Conservation (phyloP, 2,797 vertebrate genomes). For the Malurus leucopterus region DNA sequence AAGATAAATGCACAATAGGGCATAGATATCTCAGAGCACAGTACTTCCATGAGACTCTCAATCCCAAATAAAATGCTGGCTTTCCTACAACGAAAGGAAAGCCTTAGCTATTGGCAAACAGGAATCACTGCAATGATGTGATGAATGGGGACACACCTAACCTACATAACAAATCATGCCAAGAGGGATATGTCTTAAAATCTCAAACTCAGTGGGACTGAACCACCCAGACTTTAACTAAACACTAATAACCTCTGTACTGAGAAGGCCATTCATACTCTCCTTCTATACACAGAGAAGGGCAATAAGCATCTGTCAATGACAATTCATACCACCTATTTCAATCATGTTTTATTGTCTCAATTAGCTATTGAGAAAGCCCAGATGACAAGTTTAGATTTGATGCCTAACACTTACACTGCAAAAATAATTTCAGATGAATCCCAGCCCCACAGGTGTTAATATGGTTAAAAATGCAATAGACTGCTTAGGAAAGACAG, state of each 20-base stretch:
- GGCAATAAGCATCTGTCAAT: background rate
- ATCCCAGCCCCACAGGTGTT: background rate
- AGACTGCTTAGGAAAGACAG: background rate
- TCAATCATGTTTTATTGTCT: background rate
- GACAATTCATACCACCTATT: background rate
- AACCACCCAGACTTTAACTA: background rate
- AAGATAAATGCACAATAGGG: background rate
- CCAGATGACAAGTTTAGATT: background rate
- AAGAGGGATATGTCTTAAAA: background rate
- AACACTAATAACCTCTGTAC: background rate
- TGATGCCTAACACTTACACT: background rate
- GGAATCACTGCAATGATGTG: background rate
- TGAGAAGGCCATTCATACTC: background rate
- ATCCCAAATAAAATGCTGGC: background rate
- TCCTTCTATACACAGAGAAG: background rate
- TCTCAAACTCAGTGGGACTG: background rate
- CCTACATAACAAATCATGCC: background rate
- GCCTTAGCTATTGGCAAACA: background rate
- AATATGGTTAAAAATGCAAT: background rate
- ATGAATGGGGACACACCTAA: constrained; percentile 2
- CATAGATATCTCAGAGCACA: background rate
- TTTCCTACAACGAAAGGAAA: background rate
- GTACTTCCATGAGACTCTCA: background rate
- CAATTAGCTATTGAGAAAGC: background rate
- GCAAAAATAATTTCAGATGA: background rate